These are phyloP conservation scores for Aphidius ervi DNA, from an alignment of 1,140 invertebrate species.

Conservation along the genomic window DNA sequence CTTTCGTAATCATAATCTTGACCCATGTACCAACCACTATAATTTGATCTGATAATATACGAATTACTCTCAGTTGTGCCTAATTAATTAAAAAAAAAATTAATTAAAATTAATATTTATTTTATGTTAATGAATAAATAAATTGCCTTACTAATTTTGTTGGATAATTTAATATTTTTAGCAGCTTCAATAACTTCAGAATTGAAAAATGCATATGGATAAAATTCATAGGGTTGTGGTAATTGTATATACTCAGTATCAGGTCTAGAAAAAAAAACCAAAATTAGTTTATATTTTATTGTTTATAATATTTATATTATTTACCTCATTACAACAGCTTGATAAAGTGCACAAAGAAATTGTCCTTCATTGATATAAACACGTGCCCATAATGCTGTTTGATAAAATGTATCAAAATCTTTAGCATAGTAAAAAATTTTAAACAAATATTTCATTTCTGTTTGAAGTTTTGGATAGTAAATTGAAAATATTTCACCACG, in stretches of 20 bases:
- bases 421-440: constrained; percentile 60
- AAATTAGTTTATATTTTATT: no score
- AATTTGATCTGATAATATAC: constrained; percentile 53
- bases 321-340: constrained; percentile 46
- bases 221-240: constrained; percentile 62
- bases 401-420: constrained; percentile 62
- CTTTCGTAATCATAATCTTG: constrained; percentile 51
- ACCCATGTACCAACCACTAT: constrained; percentile 50
- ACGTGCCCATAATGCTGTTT: constrained; percentile 59
- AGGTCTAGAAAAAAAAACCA: constrained; percentile 47
- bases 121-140: neutral
- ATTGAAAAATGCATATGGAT: constrained; percentile 60
- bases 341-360: constrained; percentile 58
- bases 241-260: constrained; percentile 58
- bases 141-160: constrained; percentile 28
- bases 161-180: constrained; percentile 33
- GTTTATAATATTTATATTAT: no score
- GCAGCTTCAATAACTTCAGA: constrained; percentile 38
- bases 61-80: constrained; percentile 17
- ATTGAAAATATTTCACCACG: constrained; percentile 57
- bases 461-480: constrained; percentile 50
- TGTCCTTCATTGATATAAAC: constrained; percentile 59
- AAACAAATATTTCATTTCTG: constrained; percentile 56
- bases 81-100: neutral
- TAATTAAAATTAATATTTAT: neutral